Conservation (phyloP, 2,797 vertebrate species). For the Hoplostethus atlanticus region DNA sequence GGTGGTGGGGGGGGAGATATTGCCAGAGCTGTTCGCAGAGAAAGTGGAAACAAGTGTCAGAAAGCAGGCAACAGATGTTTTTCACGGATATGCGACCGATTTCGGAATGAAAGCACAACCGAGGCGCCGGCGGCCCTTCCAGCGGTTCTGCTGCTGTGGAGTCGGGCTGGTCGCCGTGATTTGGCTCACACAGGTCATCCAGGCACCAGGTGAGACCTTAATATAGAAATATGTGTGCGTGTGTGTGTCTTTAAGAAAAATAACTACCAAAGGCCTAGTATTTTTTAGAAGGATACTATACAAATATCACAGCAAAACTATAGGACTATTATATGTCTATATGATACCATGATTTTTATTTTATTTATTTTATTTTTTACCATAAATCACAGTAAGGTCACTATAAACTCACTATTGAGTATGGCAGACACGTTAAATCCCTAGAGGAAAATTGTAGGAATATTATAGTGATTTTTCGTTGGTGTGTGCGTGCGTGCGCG, state of each 20-base stretch:
- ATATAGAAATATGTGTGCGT: slow-evolving; percentile 32
- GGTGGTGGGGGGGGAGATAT: slow-evolving; percentile 14
- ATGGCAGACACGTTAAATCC: too few relatives aligned
- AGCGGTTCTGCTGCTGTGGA: slow-evolving; percentile 85
- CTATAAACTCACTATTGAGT: too few relatives aligned
- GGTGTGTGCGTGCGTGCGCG: slow-evolving; percentile 19
- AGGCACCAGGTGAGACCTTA: slow-evolving; percentile 82
- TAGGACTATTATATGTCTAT: too few relatives aligned
- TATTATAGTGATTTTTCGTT: not conserved
- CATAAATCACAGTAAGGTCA: too few relatives aligned
- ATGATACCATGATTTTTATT: too few relatives aligned
- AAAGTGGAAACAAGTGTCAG: slow-evolving; percentile 73
- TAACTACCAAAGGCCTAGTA: not conserved
- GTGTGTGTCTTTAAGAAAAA: not conserved
- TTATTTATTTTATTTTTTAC: too few relatives aligned
- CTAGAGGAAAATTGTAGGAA: too few relatives aligned
- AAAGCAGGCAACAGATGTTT: slow-evolving; percentile 77
- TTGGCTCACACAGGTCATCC: slow-evolving; percentile 79
- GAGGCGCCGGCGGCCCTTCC: slow-evolving; percentile 81
- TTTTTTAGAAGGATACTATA: too few relatives aligned
- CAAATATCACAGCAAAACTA: too few relatives aligned
- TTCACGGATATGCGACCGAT: slow-evolving; percentile 64
- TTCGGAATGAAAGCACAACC: slow-evolving; percentile 80
- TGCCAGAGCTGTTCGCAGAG: slow-evolving; percentile 28
- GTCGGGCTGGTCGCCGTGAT: slow-evolving; percentile 80